Conservation (phyloP, 2,797 vertebrate genomes). For the Xyrichtys novacula region DNA sequence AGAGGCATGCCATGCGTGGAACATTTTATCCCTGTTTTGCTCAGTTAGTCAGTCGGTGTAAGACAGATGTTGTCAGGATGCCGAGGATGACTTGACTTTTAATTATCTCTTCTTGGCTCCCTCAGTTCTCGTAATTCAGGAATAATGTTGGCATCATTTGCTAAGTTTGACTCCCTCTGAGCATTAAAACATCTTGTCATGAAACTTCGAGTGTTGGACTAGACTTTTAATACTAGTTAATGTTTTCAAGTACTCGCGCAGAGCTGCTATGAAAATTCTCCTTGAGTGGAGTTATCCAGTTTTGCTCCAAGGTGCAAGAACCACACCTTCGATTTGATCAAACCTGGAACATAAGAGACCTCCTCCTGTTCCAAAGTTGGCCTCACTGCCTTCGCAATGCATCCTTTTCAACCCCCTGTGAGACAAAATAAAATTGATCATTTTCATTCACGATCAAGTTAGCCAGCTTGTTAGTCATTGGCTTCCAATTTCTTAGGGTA, state of each 20-base stretch:
- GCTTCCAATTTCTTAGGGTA: too few relatives aligned
- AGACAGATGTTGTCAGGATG: slow-evolving; percentile 65
- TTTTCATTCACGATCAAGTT: too few relatives aligned
- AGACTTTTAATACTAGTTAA: background rate
- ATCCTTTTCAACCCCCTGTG: too few relatives aligned
- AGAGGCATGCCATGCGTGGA: slow-evolving; percentile 49
- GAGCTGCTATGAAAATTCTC: slow-evolving; percentile 13
- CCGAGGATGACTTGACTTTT: slow-evolving; percentile 49
- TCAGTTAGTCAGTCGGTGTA: slow-evolving; percentile 43
- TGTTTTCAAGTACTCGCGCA: slow-evolving; percentile 4
- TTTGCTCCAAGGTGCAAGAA: background rate
- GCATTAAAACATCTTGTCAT: slow-evolving; percentile 29
- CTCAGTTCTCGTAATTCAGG: slow-evolving; percentile 33
- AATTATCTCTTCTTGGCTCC: slow-evolving; percentile 35
- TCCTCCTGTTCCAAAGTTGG: too few relatives aligned
- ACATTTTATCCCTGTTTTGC: slow-evolving; percentile 53
- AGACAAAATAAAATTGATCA: too few relatives aligned
- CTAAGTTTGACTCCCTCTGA: slow-evolving; percentile 29
- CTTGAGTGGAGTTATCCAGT: slow-evolving; percentile 9
- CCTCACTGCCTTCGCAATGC: too few relatives aligned
- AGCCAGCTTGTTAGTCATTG: too few relatives aligned
- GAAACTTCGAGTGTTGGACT: background rate
- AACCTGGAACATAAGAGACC: background rate
- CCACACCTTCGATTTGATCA: background rate
- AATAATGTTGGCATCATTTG: slow-evolving; percentile 30